Conservation (phyloP, 2,888 invertebrate species). For the Campoletis raptor region DNA sequence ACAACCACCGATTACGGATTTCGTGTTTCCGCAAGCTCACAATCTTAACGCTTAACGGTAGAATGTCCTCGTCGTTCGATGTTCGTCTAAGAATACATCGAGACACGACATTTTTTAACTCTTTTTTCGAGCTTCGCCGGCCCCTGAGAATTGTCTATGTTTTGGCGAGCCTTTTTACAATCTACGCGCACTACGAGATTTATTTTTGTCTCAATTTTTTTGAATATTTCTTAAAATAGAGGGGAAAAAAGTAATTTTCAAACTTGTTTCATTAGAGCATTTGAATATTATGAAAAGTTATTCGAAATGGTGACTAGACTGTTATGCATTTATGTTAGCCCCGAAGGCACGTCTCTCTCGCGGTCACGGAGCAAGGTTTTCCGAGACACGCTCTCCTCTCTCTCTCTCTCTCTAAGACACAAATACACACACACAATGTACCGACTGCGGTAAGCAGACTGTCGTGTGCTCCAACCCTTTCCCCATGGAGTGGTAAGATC, state of each 20-base stretch:
- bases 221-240: not conserved
- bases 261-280: not conserved
- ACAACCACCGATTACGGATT: not conserved
- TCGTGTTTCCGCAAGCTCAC: not conserved
- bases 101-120: constrained; percentile 5
- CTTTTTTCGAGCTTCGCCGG: constrained; percentile 4
- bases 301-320: not conserved
- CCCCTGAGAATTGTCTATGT: not conserved
- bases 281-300: not conserved
- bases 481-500: constrained; percentile 56
- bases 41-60: not conserved
- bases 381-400: not conserved
- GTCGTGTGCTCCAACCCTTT: constrained; percentile 49
- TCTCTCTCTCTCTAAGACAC: not conserved
- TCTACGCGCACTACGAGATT: not conserved
- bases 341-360: constrained; percentile 11
- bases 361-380: constrained; percentile 27
- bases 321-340: constrained; percentile 30
- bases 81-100: constrained; percentile 40
- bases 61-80: not conserved
- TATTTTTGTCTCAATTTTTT: not conserved
- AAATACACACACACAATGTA: constrained; percentile 18
- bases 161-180: not conserved
- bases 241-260: not conserved
- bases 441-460: constrained; percentile 64